A percentile compares a stretch with the other conserved stretches of the same genome.
phyloP scores from a whole-genome alignment of 2,888 invertebrate species.

The Caradrina kadenii region DNA sequence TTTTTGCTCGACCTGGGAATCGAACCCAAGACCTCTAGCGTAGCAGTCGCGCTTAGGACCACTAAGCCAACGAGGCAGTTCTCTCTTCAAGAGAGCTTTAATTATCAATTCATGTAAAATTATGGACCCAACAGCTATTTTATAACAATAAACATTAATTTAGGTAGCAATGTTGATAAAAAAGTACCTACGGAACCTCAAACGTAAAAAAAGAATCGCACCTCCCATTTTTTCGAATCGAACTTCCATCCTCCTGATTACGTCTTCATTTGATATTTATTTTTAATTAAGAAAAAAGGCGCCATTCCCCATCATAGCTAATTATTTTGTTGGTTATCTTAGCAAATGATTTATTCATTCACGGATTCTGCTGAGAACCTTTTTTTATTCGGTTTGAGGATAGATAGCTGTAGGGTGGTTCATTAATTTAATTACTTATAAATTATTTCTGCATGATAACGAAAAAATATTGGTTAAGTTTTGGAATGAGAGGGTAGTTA shows the following conservation, averaged over 20 bases:
- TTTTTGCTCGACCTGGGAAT: too few species aligned
- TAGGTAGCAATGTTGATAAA: neutral
- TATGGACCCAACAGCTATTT: too few species aligned
- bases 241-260: slow-evolving; percentile 72
- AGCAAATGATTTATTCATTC: slow-evolving; percentile 84
- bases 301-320: slow-evolving; percentile 75
- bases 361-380: slow-evolving; percentile 60
- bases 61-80: too few species aligned
- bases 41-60: too few species aligned
- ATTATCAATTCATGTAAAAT: too few species aligned
- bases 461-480: slow-evolving; percentile 67
- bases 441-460: slow-evolving; percentile 71
- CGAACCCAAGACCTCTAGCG: too few species aligned
- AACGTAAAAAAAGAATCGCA: neutral
- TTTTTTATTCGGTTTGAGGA: slow-evolving; percentile 75
- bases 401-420: slow-evolving; percentile 72
- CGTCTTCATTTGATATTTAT: slow-evolving; percentile 87
- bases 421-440: slow-evolving; percentile 76
- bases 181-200: slow-evolving; percentile 40
- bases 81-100: too few species aligned
- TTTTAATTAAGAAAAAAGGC: slow-evolving; percentile 88
- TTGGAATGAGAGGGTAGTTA: slow-evolving; percentile 18
- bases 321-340: slow-evolving; percentile 88
- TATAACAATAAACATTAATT: too few species aligned
- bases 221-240: slow-evolving; percentile 52